Conservation (phyloP, 1,140 invertebrate genomes). For the Amyelois transitella region DNA sequence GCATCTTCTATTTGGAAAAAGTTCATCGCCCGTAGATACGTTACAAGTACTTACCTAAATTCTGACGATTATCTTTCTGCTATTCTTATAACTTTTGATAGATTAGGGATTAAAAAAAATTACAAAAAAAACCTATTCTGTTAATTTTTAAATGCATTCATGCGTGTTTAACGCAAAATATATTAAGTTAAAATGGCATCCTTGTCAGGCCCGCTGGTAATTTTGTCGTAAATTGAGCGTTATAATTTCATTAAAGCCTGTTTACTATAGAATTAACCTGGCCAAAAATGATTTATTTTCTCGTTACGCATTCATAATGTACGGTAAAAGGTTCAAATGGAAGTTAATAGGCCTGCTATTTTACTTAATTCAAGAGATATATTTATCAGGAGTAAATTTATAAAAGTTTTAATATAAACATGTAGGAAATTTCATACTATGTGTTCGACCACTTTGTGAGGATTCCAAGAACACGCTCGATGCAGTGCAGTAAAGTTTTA, state of each 20-base stretch:
- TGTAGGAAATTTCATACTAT: no score
- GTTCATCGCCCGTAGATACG: no score
- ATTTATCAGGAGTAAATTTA: background rate
- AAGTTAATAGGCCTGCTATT: background rate
- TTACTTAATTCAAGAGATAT: background rate
- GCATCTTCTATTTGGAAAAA: no score
- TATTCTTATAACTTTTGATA: no score
- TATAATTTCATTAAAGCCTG: background rate
- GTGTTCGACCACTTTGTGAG: no score
- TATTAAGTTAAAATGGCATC: background rate
- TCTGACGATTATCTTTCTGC: no score
- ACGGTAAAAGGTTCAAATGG: background rate
- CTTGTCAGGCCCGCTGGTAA: background rate
- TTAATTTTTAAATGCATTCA: background rate
- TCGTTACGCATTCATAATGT: background rate
- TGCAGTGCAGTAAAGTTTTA: no score
- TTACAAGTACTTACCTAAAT: no score
- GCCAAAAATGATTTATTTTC: background rate
- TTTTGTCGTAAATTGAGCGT: background rate
- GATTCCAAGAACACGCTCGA: no score
- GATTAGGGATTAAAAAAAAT: no score
- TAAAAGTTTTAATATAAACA: no score
- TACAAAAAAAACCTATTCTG: background rate
- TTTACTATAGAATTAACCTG: background rate
- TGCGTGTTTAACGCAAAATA: background rate